Base-by-base conservation (phyloP, 2,888 invertebrate genomes). In the Phlogophora meticulosa region DNA sequence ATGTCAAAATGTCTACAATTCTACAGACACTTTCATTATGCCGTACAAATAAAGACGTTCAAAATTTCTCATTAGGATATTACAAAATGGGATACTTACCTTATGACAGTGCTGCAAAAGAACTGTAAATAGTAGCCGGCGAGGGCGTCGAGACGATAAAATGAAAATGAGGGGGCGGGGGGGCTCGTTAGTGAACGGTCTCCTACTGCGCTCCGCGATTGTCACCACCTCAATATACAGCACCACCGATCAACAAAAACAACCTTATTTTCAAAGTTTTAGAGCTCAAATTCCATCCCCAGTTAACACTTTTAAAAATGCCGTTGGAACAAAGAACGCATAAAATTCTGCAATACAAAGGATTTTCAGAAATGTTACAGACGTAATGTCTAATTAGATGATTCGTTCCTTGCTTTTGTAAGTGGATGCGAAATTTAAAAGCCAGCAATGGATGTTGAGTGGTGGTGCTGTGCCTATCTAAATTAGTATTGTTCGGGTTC, bases 381-480 rank as follows among this genome's bases (percentile, higher is more conserved):
- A 92, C 92, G 91, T 92, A 91, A 93, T 92, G 90, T 90, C 91
- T 94, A 94, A 94, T 94, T 94, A 94, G 91, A 92, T 92, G 90
- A 91, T 89, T 92, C 88, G 87, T 87, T 90, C 83, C 84, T 86
- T 83, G 82, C 83, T 85, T 85, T 86, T 85, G 80, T 81, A 80
- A 88, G 71, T 64, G 79, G 67, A 73, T 74, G 57, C 52, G 61
- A 69, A 70, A 72, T 76, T 64, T 81, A 65, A 81, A 81, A 81
- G 68, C 78, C 64, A 34, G 46, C 66, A 69, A 67, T 81, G 48
- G 63, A 67, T 71, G 64, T 73, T 45, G 52, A 70, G 59, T 45
- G 52, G 34, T 67, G 62, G 63, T 68, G 48, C 36, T 45, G 43
- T 57, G 58, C 40, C 59, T 53, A 48, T n/a, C 17, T 42, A 62